Base-by-base conservation (phyloP, 2,797 vertebrate genomes). In the Triplophysa bombifrons region DNA sequence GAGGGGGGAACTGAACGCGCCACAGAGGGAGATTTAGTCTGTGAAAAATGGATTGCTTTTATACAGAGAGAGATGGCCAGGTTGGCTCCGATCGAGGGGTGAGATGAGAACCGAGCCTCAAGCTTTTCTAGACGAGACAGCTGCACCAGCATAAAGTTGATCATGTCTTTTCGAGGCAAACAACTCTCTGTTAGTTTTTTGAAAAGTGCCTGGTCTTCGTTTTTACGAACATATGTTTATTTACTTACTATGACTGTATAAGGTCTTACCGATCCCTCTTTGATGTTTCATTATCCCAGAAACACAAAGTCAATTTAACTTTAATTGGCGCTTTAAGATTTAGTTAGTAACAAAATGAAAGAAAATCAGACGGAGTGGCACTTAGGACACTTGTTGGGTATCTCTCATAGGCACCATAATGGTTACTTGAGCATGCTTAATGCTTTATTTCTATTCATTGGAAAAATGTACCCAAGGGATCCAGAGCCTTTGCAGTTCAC, bases 401-500 rank as follows among this genome's bases (percentile, higher is more conserved):
- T 9, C 2, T 41, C 63, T 65, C 8, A 16, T 25, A 41, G 25
- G n/a, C n/a, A 46, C 14, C 10, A 5, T 27, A 17, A 67, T 60
- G 80, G 50, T 82, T 82, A 72, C 68, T 72, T 77, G 63, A 70
- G 68, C 67, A 76, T 66, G 68, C 46, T 76, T 68, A 83, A 68
- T 77, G 63, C 70, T 78, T 80, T 61, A 69, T 78, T 72, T 81
- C 82, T 70, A 79, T 76, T 81, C 75, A 74, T 65, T 84, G 83
- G 75, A 75, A 84, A 70, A 79, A 44, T 20, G 55, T 56, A 30
- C 72, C 48, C 53, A 14, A 60, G 68, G 44, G 30, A 72, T 17
- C 19, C 72, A 48, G 69, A 80, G 74, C 38, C 41, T 58, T 19
- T 66, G 27, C 38, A 46, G 12, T 73, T 83, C 67, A 65, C 72